Evolutionary conservation across 2,113 vertebrate genomes (phyloP).

Genomic region (Cryptotis parvus): DNA sequence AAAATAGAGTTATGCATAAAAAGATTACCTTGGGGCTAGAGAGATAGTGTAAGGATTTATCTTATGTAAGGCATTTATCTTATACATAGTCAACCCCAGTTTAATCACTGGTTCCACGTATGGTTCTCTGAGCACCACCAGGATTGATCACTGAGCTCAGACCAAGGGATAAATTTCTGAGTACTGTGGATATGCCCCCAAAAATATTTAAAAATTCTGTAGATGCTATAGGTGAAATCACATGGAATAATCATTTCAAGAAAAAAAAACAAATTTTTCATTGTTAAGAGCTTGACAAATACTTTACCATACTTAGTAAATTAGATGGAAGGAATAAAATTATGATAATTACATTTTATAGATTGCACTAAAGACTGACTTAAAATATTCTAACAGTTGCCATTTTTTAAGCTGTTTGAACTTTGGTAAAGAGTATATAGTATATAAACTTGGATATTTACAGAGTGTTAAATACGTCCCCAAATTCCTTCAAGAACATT

Average conservation of each 20-base stretch:
- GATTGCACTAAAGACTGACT: neutral
- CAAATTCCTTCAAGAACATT: neutral
- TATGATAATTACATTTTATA: neutral
- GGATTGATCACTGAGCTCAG: too few relatives aligned
- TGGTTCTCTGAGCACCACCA: too few relatives aligned
- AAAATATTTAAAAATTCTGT: constrained; percentile 12
- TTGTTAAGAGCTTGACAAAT: neutral
- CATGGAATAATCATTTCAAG: neutral
- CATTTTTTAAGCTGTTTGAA: constrained; percentile 4
- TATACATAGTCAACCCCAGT: too few relatives aligned
- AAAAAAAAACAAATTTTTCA: constrained; percentile 21
- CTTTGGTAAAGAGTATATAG: neutral
- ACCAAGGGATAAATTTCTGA: too few relatives aligned
- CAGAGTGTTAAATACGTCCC: neutral
- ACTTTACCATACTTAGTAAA: constrained; percentile 38
- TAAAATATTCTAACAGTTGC: constrained; percentile 33
- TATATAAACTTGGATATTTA: neutral
- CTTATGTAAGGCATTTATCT: too few relatives aligned
- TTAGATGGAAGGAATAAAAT: neutral
- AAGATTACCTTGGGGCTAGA: neutral
- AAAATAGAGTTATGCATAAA: neutral
- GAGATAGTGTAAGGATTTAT: too few relatives aligned
- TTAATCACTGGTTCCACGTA: too few relatives aligned
- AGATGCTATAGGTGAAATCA: neutral
- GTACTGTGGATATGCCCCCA: neutral